Evolutionary conservation across 2,888 invertebrate genomes (phyloP), one percentile per base, ranked within the genome.

Genomic region (Parnassius mnemosyne): DNA sequence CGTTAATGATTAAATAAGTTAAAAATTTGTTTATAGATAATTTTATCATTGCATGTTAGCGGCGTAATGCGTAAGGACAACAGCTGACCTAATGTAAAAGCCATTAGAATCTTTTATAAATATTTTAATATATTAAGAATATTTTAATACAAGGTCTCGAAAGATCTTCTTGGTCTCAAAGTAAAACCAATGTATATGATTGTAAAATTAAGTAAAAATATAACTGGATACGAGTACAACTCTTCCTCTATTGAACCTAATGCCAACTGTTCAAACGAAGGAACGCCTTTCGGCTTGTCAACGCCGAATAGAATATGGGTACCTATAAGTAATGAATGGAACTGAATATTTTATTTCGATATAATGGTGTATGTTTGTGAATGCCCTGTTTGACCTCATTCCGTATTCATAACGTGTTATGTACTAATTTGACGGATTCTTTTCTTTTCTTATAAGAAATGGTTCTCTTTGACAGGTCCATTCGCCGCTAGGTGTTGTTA

Each of bases 361-460:
- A 89, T 87, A 89, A 87, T 85, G 79, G 84, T 74, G 74, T 59
- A 44, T 83, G 81, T 85, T 85, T 84, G 81, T 82, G 81, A 86
- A 84, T 87, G 86, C 88, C 87, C 86, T 83, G 84, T 85, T 86
- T 87, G 86, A 88, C 89, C 90, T 90, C 89, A 89, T 90, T 90
- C 69, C 68, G 85, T 89, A 91, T 91, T 87, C 91, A 87, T 80
- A 81, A 73, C 84, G 83, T 77, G 87, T 80, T 89, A 89, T 88
- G 78, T 90, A 89, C 89, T 87, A 88, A 90, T 91, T 89, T 87
- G 87, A 88, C 84, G 85, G 79, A 81, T 81, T 81, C 85, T 83
- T 87, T 89, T 86, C 85, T 82, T 83, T 85, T 82, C 81, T 80
- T 76, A 78, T 75, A 83, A 76, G 81, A 80, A 84, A 85, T 80